Percentiles rank a stretch among this genome's conserved stretches.
Conservation (phyloP, 2,888 invertebrate genomes). For the Parasteatoda lunata region DNA sequence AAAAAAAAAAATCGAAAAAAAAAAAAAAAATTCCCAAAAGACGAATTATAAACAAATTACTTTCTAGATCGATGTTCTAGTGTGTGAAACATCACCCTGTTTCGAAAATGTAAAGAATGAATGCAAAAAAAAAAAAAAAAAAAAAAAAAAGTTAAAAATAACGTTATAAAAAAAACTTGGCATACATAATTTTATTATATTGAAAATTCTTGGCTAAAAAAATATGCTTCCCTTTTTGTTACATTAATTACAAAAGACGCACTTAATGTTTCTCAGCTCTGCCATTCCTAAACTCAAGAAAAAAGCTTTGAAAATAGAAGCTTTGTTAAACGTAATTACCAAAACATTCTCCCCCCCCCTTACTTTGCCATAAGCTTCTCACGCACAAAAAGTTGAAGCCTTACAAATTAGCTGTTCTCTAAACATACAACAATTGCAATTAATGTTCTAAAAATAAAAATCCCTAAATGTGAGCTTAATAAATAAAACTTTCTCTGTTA, state of each 20-base stretch:
- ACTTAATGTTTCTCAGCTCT: constrained; percentile 35
- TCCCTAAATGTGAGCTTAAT: neutral
- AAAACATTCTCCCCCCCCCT: constrained; percentile 17
- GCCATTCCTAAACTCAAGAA: constrained; percentile 3
- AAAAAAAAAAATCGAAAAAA: neutral
- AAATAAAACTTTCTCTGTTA: too few species aligned
- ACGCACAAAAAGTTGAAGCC: constrained; percentile 18
- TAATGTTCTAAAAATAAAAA: constrained; percentile 32
- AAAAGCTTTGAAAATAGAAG: constrained; percentile 25
- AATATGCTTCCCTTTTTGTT: constrained; percentile 32
- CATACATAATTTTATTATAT: constrained; percentile 42
- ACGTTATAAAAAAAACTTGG: constrained; percentile 44
- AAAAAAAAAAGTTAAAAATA: constrained; percentile 32
- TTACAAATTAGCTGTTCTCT: constrained; percentile 32
- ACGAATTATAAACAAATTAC: constrained; percentile 59
- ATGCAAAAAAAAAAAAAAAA: constrained; percentile 25
- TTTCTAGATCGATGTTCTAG: constrained; percentile 32
- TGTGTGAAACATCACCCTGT: neutral
- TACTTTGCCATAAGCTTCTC: constrained; percentile 2
- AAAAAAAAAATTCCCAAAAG: constrained; percentile 8
- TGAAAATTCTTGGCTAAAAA: constrained; percentile 18
- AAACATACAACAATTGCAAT: constrained; percentile 35
- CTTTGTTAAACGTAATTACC: constrained; percentile 56
- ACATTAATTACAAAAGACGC: constrained; percentile 52
- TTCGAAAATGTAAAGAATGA: constrained; percentile 21